Base-by-base conservation (phyloP, 2,888 invertebrate genomes). In the Zootermopsis nevadensis region DNA sequence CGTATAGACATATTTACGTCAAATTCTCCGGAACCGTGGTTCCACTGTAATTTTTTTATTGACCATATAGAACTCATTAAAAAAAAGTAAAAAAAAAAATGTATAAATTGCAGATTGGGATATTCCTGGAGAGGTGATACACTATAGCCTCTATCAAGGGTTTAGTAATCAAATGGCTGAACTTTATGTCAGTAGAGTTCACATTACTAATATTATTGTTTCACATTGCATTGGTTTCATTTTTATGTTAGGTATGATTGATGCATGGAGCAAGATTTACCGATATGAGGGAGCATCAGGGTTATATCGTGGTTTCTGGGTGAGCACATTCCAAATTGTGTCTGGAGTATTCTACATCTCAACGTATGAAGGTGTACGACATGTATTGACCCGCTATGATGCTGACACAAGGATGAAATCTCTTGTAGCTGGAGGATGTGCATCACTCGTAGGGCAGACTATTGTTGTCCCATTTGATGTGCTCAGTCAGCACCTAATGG, bases 381-480 rank as follows among this genome's bases (percentile, higher is more conserved):
- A 98, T 87, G 89, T 96, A 81, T 90, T 98, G 15, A 93, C 93
- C 8, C 93, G 93, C 86, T 90, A 93, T 86, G 92, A 94, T 80
- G 88, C 94, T 83, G 93, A 93, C 86, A 92, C 94, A 3, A 91
- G 93, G 88, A 86, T 94, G 55, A 93, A 95, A 91, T 96, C 98
- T 30, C 92, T 99, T 82, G 91, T 97, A 84, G 98, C 95, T 48
- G 99, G 99, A 4, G 98, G 95, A 0, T 94, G 94, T 87, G 99
- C 99, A 0, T 98, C 98, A 0, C 90, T 97, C 77, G 97, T 98
- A 30, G 96, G 98, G 0, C 99, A 99, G 90, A 98, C 98, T 0
- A 95, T 98, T 83, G 95, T 98, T 85, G 98, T 99, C 82, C 99
- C 99, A 7, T 97, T 99, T 88, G 99, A 99, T 90, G 96, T 99